Conservation (phyloP, 2,888 invertebrate genomes). For the Oscheius sp. region DNA sequence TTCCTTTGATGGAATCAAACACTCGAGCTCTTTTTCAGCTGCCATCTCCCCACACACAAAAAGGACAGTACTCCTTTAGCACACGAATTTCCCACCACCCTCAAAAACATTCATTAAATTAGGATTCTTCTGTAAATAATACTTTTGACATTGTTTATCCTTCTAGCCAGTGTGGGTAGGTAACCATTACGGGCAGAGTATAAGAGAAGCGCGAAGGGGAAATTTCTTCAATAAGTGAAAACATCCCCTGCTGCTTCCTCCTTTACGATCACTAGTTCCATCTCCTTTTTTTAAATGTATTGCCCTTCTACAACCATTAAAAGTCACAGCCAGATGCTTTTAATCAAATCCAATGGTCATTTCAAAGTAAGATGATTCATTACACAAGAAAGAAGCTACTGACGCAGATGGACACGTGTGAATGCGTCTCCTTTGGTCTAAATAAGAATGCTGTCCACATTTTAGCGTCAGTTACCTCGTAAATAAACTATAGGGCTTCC, state of each 20-base stretch:
- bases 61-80: constrained; percentile 2
- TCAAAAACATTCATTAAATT: background rate
- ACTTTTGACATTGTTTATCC: background rate
- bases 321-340: constrained; percentile 15
- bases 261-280: no score
- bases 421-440: background rate
- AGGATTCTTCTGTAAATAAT: background rate
- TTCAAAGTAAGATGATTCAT: background rate
- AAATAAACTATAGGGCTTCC: background rate
- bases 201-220: no score
- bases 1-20: background rate
- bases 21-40: constrained; percentile 3
- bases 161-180: no score
- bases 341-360: background rate
- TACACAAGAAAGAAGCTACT: background rate
- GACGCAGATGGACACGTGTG: constrained; percentile 5
- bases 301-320: background rate
- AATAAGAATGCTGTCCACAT: background rate
- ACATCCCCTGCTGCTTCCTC: background rate
- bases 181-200: no score
- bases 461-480: constrained; percentile 16
- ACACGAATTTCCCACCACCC: background rate
- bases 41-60: background rate
- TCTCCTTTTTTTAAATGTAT: background rate
- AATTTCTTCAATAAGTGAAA: background rate